Evolutionary conservation across 2,113 vertebrate genomes (phyloP).

Genomic region (Chinchilla lanigera): DNA sequence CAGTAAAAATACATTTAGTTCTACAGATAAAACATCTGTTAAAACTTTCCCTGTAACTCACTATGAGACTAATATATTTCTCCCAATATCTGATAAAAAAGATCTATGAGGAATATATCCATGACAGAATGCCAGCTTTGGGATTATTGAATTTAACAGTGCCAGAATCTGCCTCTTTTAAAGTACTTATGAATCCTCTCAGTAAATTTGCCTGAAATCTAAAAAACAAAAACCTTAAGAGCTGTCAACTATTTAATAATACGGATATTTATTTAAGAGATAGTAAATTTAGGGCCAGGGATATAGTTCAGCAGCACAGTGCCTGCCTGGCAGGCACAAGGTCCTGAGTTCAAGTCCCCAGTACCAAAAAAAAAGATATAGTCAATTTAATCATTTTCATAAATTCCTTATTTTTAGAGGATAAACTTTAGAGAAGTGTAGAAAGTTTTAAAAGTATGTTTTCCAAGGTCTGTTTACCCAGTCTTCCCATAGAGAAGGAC

Average conservation of each 20-base stretch:
- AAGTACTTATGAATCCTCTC: not conserved
- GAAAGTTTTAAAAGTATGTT: not conserved
- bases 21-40: not conserved
- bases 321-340: not conserved
- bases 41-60: conserved; percentile 7
- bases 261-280: not conserved
- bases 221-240: not conserved
- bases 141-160: not conserved
- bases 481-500: not conserved
- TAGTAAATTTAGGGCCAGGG: not conserved
- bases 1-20: conserved; percentile 46
- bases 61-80: not conserved
- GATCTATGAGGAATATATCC: not conserved
- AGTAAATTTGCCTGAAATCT: not conserved
- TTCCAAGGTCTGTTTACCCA: conserved; percentile 13
- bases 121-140: conserved; percentile 10
- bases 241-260: not conserved
- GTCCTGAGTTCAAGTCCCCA: not conserved
- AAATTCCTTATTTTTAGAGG: not conserved
- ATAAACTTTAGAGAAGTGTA: not conserved
- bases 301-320: not conserved
- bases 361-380: not conserved
- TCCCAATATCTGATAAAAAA: not conserved
- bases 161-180: conserved; percentile 14
- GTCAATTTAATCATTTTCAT: not conserved